Evolutionary conservation across 2,888 invertebrate genomes (phyloP), one percentile per base, ranked within the genome.

Genomic region (Polylopha cassiicola): DNA sequence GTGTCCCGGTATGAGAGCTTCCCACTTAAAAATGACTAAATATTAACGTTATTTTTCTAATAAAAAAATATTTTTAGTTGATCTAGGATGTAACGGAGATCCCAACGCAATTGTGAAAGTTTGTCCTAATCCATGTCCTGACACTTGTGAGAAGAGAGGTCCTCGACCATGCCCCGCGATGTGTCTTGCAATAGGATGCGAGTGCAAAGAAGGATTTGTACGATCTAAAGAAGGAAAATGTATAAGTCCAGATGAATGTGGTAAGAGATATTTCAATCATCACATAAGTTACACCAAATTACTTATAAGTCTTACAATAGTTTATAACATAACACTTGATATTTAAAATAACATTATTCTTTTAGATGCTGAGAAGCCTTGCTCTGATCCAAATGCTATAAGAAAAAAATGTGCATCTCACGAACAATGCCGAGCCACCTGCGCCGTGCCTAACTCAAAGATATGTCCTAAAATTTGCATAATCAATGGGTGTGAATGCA

Each of bases 61-160:
- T 7, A 18, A 18, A n/a, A 9, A 9, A 7, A 21, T 24, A 11
- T 3, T 49, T 53, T 22, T 18, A 61, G 55, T 28, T 28, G 27
- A 54, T 0, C 4, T 43, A 15, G 39, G 55, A 3, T 70, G 70
- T 31, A 55, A 64, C 22, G 61, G 55, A 1, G 70, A 72, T 37
- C 45, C 52, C 0, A 53, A 67, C 27, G 66, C 70, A 8, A 26
- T 16, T 9, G 24, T 36, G 7, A 36, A 15, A 6, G 27, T 22
- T 4, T 41, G 41, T 18, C 29, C 24, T 7, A 18, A 28, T 9
- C 41, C 17, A 7, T 41, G 41, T 20, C 20, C 23, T 24, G 9
- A 20, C 3, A 36, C 20, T 0, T 41, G 41, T 15, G 29, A 15
- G 1, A 15, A 8, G 6, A 6, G 4, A 1, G 11, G 3, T 1